Evolutionary conservation across 1,140 invertebrate genomes (phyloP), one percentile per base, ranked within the genome.

Genomic region (Leptopilina boulardi): DNA sequence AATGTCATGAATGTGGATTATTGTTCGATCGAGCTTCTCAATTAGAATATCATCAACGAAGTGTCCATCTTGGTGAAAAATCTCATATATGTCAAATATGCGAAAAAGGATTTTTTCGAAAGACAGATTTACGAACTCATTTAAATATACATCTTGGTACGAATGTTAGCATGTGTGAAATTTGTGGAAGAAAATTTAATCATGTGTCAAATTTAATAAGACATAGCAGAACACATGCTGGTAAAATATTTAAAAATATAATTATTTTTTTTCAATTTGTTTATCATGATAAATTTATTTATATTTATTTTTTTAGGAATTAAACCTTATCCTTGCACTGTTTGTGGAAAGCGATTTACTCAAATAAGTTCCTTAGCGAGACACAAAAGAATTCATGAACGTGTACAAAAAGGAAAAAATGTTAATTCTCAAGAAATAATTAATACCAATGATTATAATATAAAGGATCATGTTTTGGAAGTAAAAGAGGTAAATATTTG

Each of bases 141-240:
- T 82, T 92, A 9, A 92, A 91, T 51, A 88, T 91, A 54, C 91
- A 92, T 80, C 76, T 92, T 56, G 90, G 90, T 10, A 91, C 89
- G 30, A 91, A 91, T 78, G 84, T 86, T 56, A 89, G 87, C 34
- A 90, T 91, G 5, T 92, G 91, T 59, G 87, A 92, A 75, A 82
- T 90, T 54, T 92, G 91, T 72, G 91, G 91, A 10, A 84, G 86
- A 41, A 90, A 90, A 75, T 92, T 92, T 59, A 90, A 89, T 80
- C 91, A 92, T 74, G 86, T 91, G 26, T 92, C 91, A 0, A 92
- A 92, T 85, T 81, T 92, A 11, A 91, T 90, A 70, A 86, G 91
- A 44, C 91, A 92, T 66, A 84, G 87, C 70, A 85, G 91, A 80
- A 89, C 87, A 77, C 91, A 92, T 75, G 87, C 90, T 77, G 90